Percentiles rank a stretch among this genome's conserved stretches.
Evolutionary conservation across 2,888 invertebrate species (phyloP).

Genomic region (Eurytoma californica): DNA sequence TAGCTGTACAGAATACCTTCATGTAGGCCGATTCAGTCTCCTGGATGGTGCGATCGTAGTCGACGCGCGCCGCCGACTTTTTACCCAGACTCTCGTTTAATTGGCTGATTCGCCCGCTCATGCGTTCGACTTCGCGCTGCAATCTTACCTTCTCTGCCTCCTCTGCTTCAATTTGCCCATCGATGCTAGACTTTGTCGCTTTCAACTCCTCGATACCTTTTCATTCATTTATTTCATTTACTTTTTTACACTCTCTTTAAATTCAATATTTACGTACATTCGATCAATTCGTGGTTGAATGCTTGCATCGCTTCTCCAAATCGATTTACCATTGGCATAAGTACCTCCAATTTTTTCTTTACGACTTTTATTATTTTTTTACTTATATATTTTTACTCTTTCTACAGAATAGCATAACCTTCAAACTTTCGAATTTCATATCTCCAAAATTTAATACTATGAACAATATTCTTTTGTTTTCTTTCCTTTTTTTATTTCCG

Average conservation of each 20-base stretch:
- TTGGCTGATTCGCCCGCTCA: slow-evolving; percentile 60
- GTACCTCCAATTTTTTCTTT: not conserved
- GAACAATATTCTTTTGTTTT: slow-evolving; percentile 16
- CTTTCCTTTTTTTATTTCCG: not conserved
- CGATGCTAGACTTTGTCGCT: slow-evolving; percentile 58
- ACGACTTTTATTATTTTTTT: not conserved
- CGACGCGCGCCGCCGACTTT: slow-evolving; percentile 60
- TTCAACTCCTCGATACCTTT: slow-evolving; percentile 65
- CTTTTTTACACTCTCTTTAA: not conserved
- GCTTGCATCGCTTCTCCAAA: slow-evolving; percentile 61
- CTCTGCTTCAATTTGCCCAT: slow-evolving; percentile 62
- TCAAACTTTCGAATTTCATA: not conserved
- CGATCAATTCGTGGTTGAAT: slow-evolving; percentile 63
- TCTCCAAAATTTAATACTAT: not conserved
- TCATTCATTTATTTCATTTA: not conserved
- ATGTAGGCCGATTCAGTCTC: slow-evolving; percentile 64
- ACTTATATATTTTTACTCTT: not conserved
- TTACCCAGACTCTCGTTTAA: slow-evolving; percentile 63
- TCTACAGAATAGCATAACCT: not conserved
- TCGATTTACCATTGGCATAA: slow-evolving; percentile 35
- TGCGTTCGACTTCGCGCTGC: slow-evolving; percentile 63
- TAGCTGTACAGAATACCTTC: slow-evolving; percentile 57
- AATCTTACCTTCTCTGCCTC: slow-evolving; percentile 60
- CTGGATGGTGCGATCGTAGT: slow-evolving; percentile 64
- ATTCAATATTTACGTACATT: slow-evolving; percentile 61